These are phyloP conservation scores for Phoebastria nigripes DNA, from an alignment of 2,797 vertebrate genomes.

Conservation along the genomic window DNA sequence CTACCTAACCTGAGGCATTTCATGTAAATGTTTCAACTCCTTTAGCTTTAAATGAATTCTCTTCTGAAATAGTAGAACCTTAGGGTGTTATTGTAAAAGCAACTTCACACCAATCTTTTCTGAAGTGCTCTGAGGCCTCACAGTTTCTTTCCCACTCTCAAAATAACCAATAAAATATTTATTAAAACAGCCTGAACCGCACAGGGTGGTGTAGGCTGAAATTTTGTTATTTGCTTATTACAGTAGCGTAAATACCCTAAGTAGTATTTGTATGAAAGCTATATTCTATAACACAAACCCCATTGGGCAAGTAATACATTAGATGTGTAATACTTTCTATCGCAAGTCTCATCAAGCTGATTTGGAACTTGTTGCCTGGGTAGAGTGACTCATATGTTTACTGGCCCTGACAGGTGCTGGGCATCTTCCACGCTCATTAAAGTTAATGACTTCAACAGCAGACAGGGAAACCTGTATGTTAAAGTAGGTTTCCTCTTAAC, in stretches of 20 bases:
- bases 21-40: slow-evolving; percentile 25
- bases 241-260: background rate
- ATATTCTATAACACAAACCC: background rate
- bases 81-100: slow-evolving; percentile 8
- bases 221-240: background rate
- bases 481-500: background rate
- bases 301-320: background rate
- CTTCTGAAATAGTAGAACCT: slow-evolving; percentile 52
- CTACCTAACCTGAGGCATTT: slow-evolving; percentile 6
- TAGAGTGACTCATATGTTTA: slow-evolving; percentile 47
- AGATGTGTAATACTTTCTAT: background rate
- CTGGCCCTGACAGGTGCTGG: slow-evolving; percentile 16
- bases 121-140: background rate
- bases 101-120: slow-evolving; percentile 52
- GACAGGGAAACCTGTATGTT: background rate
- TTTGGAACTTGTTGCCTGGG: slow-evolving; percentile 28
- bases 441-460: slow-evolving; percentile 31
- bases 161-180: slow-evolving; percentile 66
- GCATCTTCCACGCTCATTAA: slow-evolving; percentile 10
- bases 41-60: slow-evolving; percentile 53
- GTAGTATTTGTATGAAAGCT: background rate
- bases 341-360: slow-evolving; percentile 17
- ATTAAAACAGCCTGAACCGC: background rate
- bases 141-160: background rate
- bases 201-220: background rate